Evolutionary conservation across 1,140 invertebrate genomes (phyloP), one percentile per base, ranked within the genome.

Genomic region (Drosophila subobscura): DNA sequence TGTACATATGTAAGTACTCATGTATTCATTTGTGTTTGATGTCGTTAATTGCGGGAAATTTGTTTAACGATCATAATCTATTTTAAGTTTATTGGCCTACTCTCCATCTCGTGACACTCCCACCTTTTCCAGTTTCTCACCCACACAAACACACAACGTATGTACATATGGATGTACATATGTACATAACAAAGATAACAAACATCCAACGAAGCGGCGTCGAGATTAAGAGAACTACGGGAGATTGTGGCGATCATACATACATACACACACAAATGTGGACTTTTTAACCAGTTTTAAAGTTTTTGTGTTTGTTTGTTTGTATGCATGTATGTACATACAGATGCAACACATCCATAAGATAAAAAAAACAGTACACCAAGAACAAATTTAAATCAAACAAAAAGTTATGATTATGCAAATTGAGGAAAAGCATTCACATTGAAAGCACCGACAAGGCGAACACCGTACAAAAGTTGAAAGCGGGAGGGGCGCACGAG

Each of bases 371-470:
- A 44, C 20, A 23, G 25, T 33, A 37, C 33, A 12, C 33, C 33
- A 37, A 10, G 1, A 37, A 37, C 10, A 37, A 37, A 37, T 37
- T 37, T 0, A 12, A 37, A 12, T 37, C 33, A 37, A 66, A 57
- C 37, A 59, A 51, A 54, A 70, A 56, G 61, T 51, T 45, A 64
- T 59, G 72, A 54, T 70, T 67, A 67, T 61, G 55, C 49, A 70
- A 65, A 49, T 74, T 29, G 64, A 72, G 60, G 54, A 70, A 52
- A 77, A 22, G 51, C 46, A 65, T 41, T 53, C 59, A 60, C 52
- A 54, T 20, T 60, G 45, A 52, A 41, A 68, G 37, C 37, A 66
- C 46, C 76, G 54, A 70, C 53, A 63, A 55, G 75, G 56, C 29
- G 46, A 37, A 37, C 10, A 3, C 20, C 44, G 47, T 50, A 55